Evolutionary conservation across 2,888 invertebrate genomes (phyloP).

Genomic region (Dryocosmus kuriphilus): DNA sequence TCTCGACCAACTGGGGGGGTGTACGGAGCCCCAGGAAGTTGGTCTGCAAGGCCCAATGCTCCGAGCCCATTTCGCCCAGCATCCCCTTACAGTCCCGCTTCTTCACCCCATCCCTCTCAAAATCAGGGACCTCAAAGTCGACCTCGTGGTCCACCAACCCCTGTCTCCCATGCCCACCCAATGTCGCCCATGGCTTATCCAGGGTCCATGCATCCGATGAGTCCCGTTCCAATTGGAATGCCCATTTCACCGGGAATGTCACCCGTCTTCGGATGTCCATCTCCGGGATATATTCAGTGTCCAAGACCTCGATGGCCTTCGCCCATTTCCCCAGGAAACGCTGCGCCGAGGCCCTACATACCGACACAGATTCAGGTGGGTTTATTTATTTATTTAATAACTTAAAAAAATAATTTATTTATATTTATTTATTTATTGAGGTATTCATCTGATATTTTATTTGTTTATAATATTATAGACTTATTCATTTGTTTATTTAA

Average conservation of each 20-base stretch:
- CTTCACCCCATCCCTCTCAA: conserved; percentile 77
- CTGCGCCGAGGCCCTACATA: conserved; percentile 78
- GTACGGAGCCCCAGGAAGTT: conserved; percentile 52
- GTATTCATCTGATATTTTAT: too few species aligned
- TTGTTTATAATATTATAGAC: too few species aligned
- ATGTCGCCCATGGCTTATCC: conserved; percentile 80
- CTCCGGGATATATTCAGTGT: conserved; percentile 81
- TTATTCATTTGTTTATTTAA: too few species aligned
- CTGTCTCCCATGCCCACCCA: conserved; percentile 68
- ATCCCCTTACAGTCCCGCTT: conserved; percentile 87
- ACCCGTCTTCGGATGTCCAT: conserved; percentile 77
- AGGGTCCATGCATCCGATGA: conserved; percentile 75
- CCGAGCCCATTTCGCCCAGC: conserved; percentile 85
- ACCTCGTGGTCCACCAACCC: conserved; percentile 58
- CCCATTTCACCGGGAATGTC: conserved; percentile 84
- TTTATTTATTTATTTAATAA: conserved; percentile 75
- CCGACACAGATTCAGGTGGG: conserved; percentile 75
- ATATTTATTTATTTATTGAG: too few species aligned
- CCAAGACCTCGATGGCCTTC: conserved; percentile 84
- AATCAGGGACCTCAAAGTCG: conserved; percentile 58
- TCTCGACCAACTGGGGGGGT: conserved; percentile 55
- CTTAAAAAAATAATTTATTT: too few species aligned
- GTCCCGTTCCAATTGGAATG: conserved; percentile 81
- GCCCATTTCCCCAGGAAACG: conserved; percentile 77
- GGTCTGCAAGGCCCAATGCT: conserved; percentile 79